A percentile compares a stretch with the other conserved stretches of the same genome.
These are phyloP conservation scores for Ophiodon elongatus DNA, from an alignment of 2,113 vertebrate genomes.

Conservation along the genomic window DNA sequence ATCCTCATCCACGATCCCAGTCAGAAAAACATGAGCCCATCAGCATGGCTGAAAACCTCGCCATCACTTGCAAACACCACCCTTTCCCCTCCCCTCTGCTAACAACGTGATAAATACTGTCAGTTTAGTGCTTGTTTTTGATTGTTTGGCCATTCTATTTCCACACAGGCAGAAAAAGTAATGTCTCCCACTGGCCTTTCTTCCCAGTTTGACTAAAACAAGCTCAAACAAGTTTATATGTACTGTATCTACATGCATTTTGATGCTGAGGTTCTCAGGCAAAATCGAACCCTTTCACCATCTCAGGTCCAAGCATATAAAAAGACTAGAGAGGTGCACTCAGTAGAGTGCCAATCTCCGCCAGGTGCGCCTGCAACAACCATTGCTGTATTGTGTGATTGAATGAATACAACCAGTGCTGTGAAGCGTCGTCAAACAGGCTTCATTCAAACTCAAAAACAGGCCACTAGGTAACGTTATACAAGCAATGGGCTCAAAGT, in stretches of 20 bases:
- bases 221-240: background rate
- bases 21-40: conserved; percentile 29
- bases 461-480: too few species aligned
- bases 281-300: background rate
- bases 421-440: too few species aligned
- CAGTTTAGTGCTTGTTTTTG: conserved; percentile 35
- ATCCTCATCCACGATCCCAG: conserved; percentile 53
- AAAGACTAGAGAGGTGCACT: background rate
- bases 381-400: too few species aligned
- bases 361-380: background rate
- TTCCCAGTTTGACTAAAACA: background rate
- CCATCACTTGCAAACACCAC: background rate
- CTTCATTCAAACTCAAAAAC: too few species aligned
- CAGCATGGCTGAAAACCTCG: conserved; percentile 23
- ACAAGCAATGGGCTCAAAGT: too few species aligned
- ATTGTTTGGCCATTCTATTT: conserved; percentile 22
- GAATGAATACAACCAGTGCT: too few species aligned
- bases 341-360: background rate
- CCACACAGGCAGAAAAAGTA: background rate
- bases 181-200: background rate
- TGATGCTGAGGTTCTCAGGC: background rate
- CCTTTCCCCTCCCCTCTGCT: background rate
- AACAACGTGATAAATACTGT: conserved; percentile 25
- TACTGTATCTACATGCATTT: too few species aligned
- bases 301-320: background rate